Conservation (phyloP, 2,797 vertebrate species). For the Macropodus opercularis region DNA sequence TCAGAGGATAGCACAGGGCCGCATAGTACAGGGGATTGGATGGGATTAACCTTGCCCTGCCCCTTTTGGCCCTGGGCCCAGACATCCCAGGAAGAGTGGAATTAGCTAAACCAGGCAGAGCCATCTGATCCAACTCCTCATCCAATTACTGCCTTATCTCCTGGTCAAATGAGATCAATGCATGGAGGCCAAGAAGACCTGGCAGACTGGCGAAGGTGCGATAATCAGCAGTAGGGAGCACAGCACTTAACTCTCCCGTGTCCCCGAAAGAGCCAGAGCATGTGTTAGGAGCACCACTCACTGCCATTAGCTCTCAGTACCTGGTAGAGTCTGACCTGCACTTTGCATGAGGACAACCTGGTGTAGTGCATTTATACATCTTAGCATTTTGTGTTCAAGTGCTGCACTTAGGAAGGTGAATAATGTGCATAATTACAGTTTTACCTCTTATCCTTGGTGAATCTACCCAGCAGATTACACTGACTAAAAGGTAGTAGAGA, state of each 20-base stretch:
- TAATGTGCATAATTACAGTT: constrained; percentile 76
- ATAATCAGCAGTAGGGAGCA: constrained; percentile 76
- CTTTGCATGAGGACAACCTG: constrained; percentile 68
- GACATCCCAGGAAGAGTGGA: constrained; percentile 80
- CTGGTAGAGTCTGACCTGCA: constrained; percentile 68
- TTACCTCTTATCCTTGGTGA: constrained; percentile 69
- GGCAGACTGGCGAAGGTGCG: constrained; percentile 73
- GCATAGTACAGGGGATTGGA: constrained; percentile 77
- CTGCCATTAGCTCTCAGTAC: constrained; percentile 64
- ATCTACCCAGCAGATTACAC: constrained; percentile 66
- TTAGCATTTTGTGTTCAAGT: constrained; percentile 71
- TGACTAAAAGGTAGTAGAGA: constrained; percentile 66
- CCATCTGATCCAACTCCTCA: constrained; percentile 82
- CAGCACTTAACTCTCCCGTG: constrained; percentile 69
- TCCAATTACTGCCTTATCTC: constrained; percentile 88
- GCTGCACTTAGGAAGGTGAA: constrained; percentile 70
- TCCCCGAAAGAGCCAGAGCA: constrained; percentile 70
- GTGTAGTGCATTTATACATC: constrained; percentile 65
- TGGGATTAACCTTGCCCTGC: constrained; percentile 85
- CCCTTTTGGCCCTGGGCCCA: constrained; percentile 73
- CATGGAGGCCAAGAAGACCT: constrained; percentile 73
- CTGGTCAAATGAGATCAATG: constrained; percentile 83
- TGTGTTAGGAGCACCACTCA: constrained; percentile 65
- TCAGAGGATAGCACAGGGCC: constrained; percentile 49
- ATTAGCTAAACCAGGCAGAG: constrained; percentile 81